A percentile compares a stretch with the other conserved stretches of the same genome.
These are phyloP conservation scores for Pelodiscus sinensis DNA, from an alignment of 2,113 vertebrate genomes.

Conservation along the genomic window DNA sequence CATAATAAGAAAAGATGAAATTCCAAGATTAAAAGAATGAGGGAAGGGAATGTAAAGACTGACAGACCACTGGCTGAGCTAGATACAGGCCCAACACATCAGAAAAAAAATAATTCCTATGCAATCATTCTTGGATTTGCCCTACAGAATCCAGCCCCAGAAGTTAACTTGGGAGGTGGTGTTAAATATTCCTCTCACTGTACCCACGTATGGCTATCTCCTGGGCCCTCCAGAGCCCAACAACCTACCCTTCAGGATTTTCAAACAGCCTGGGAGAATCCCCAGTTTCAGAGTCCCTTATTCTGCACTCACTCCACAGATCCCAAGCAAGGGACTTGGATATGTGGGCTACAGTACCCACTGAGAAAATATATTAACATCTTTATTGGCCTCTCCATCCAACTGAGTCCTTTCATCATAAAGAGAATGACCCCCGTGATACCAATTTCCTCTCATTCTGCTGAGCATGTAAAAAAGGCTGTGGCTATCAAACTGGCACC, in stretches of 20 bases:
- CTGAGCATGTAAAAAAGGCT: constrained; percentile 62
- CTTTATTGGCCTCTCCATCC: constrained; percentile 62
- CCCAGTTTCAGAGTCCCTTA: background rate
- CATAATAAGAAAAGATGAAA: background rate
- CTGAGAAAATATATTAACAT: constrained; percentile 67
- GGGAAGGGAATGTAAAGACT: background rate
- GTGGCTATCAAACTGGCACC: constrained; percentile 62
- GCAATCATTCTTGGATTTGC: background rate
- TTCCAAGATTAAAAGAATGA: background rate
- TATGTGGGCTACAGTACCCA: constrained; percentile 21
- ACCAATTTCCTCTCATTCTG: constrained; percentile 68
- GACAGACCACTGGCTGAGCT: background rate
- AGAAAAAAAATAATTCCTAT: background rate
- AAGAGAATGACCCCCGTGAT: constrained; percentile 72
- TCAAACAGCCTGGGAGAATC: constrained; percentile 11
- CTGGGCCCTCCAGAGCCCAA: constrained; percentile 6
- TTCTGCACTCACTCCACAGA: background rate
- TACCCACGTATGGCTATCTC: background rate
- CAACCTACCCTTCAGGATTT: background rate
- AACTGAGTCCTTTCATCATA: constrained; percentile 64
- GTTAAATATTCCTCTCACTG: background rate
- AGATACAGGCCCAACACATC: background rate
- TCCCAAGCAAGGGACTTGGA: constrained; percentile 31
- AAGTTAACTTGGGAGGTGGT: background rate
- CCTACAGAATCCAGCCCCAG: background rate